Evolutionary conservation across 1,140 invertebrate genomes (phyloP).

Genomic region (Phocides pigmalion): DNA sequence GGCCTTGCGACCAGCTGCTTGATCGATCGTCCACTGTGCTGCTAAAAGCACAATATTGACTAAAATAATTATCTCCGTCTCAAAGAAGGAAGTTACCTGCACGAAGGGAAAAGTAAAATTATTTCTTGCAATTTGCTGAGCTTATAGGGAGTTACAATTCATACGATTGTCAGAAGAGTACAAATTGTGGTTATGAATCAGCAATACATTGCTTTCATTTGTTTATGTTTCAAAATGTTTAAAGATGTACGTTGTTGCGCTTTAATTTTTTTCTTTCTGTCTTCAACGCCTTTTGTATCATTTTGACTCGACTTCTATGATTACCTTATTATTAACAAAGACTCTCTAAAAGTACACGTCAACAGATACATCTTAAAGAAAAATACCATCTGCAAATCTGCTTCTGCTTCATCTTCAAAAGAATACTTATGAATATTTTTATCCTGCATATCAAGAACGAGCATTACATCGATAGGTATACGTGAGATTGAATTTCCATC

Average conservation of each 20-base stretch:
- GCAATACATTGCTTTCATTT: no score
- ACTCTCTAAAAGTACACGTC: no score
- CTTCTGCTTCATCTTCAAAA: neutral
- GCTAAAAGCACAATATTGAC: constrained; percentile 69
- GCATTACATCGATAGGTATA: constrained; percentile 29
- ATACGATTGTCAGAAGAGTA: constrained; percentile 11
- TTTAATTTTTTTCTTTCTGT: no score
- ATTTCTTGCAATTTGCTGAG: constrained; percentile 20
- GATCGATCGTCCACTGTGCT: constrained; percentile 65
- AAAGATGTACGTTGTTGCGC: no score
- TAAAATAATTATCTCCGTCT: constrained; percentile 58
- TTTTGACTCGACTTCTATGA: no score
- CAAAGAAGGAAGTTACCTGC: constrained; percentile 26
- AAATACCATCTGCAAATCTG: no score
- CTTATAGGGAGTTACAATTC: constrained; percentile 35
- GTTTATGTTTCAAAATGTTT: no score
- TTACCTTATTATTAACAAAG: no score
- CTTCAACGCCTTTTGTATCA: no score
- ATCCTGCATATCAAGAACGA: constrained; percentile 20
- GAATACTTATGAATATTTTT: constrained; percentile 6
- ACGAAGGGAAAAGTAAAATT: constrained; percentile 11
- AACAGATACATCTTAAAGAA: no score
- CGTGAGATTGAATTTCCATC: constrained; percentile 35
- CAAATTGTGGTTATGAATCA: constrained; percentile 15
- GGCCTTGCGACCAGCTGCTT: constrained; percentile 72